These are phyloP conservation scores for Matsumurasca onukii DNA, from an alignment of 1,140 invertebrate species.

Conservation along the genomic window DNA sequence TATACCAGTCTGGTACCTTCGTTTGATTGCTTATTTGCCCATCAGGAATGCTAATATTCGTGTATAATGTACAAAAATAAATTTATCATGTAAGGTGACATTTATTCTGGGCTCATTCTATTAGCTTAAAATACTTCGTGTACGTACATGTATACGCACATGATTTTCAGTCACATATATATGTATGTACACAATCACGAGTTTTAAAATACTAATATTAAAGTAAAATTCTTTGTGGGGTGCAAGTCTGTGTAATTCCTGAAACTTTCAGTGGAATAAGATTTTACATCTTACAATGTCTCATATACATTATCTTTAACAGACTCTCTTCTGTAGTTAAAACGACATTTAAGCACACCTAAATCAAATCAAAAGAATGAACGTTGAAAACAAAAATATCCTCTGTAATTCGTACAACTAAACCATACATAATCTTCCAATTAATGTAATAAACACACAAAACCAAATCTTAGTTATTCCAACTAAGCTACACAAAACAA, in stretches of 20 bases:
- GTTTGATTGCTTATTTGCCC: slow-evolving; percentile 18
- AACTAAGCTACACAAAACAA: slow-evolving; percentile 20
- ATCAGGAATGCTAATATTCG: slow-evolving; percentile 29
- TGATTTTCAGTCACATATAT: slow-evolving; percentile 15
- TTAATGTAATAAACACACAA: slow-evolving; percentile 12
- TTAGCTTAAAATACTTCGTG: slow-evolving; percentile 6
- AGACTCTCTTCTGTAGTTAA: too few relatives aligned
- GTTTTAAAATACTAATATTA: slow-evolving; percentile 4
- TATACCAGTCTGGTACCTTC: background rate
- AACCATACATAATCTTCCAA: background rate
- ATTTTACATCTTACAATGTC: background rate
- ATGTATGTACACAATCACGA: slow-evolving; percentile 25
- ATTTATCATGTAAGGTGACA: slow-evolving; percentile 36
- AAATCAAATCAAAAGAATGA: slow-evolving; percentile 23
- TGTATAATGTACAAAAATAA: slow-evolving; percentile 34
- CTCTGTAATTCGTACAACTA: background rate
- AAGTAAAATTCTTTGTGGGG: slow-evolving; percentile 10
- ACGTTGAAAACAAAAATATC: background rate
- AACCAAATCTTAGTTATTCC: slow-evolving; percentile 8
- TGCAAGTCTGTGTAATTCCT: slow-evolving; percentile 38
- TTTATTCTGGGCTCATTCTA: slow-evolving; percentile 23
- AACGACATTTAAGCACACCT: slow-evolving; percentile 27
- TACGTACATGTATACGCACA: slow-evolving; percentile 29
- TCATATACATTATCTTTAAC: too few relatives aligned
- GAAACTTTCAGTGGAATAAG: slow-evolving; percentile 8